Base-by-base conservation (phyloP, 2,888 invertebrate species). In the Acrobasis consociella region DNA sequence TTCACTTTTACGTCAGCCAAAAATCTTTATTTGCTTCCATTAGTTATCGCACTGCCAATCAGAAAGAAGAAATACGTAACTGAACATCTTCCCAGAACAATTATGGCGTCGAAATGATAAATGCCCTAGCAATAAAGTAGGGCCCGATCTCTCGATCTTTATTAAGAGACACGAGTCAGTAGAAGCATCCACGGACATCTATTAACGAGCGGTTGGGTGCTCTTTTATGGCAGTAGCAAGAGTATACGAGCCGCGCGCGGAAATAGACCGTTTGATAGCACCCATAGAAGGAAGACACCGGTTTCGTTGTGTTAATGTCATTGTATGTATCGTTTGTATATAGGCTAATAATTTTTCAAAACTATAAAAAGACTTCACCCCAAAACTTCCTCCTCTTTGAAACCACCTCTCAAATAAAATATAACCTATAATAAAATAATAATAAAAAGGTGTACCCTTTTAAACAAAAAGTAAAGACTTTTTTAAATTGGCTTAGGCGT, bases 211-310 rank as follows among this genome's bases (percentile, higher is more conserved):
- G 58, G 55, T 61, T 51, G 58, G 56, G 39, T 60, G 60, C 56
- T 60, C 64, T 60, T 64, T 64, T 64, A 64, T 64, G 56, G 64
- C 64, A 60, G 42, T 58, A 56, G 60, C 64, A 31, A 50, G 42
- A 64, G 61, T 64, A 61, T 64, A 64, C 60, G 64, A 64, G 55
- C 13, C 58, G 16, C 60, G 58, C 60, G 61, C 61, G 64, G 60
- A 60, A 64, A 64, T 60, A 50, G 60, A 22, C 50, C 60, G 60
- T 38, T 61, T 58, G 50, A 64, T 64, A 58, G 58, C 46, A 38
- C 15, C 50, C 56, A 15, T 56, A 51, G 31, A 58, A 60, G 46
- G 31, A 38, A 37, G 55, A 60, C 50, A 60, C 60, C 51, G 60
- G 60, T 56, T 60, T 60, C 49, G 50, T 60, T 50, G 60, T 49